Base-by-base conservation (phyloP, 2,888 invertebrate genomes). In the Andrena fulva region DNA sequence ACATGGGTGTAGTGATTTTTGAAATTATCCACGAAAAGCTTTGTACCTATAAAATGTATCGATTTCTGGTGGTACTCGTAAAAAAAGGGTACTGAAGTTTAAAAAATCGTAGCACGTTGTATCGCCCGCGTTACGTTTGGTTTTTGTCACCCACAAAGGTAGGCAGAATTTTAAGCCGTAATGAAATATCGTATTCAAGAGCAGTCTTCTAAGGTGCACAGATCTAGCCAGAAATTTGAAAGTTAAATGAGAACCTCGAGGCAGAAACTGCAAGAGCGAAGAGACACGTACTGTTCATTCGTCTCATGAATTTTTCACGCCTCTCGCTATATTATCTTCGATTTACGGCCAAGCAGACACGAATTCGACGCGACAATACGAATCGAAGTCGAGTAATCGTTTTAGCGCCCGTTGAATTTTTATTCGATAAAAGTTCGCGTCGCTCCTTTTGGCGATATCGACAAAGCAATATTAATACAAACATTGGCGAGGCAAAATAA, bases 261-360 rank as follows among this genome's bases (percentile, higher is more conserved):
- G 12, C 7, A 6, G 42, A 48, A 66, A 12, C 29, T 33, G 50
- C 10, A 56, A 56, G 64, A 66, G 67, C 42, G 80, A 76, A 78
- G 79, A 77, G 68, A 72, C 70, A 54, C 63, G 82, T 80, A 64
- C 42, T 33, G 73, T 85, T 86, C 68, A 77, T 80, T 73, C 86
- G 73, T 77, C 85, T 88, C 88, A 88, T 87, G 88, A 88, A 87
- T 87, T 80, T 88, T 87, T 88, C 88, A 87, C 79, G 31, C 6
- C 42, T 16, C 12, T 33, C 50, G 8, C 12, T 24, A 48, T 77
- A 71, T 71, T 68, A 77, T 75, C 35, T 20, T 75, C 31, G 48
- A 67, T 56, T 16, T 54, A 54, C 59, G n/a, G 5, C 8, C 2
- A 16, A 64, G 50, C 27, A 42, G 35, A 63, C 56, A 31, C 20